A percentile compares a stretch with the other conserved stretches of the same genome.
Evolutionary conservation across 1,140 invertebrate species (phyloP).

Genomic region (Lanistes nyassanus): DNA sequence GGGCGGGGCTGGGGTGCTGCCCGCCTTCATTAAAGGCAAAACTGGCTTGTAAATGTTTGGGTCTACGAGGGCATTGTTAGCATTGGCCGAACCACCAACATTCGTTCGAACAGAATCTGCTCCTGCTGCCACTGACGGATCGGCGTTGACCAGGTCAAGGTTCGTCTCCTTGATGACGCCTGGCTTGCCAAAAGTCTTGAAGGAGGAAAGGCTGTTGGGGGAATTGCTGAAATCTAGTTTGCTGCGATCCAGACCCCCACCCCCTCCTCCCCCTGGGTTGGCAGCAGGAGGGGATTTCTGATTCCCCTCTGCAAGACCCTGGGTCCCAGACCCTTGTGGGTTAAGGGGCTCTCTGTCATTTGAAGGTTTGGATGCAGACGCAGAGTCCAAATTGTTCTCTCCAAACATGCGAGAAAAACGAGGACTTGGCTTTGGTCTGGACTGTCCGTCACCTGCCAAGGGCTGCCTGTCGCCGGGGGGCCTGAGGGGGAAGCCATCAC

Average conservation of each 20-base stretch:
- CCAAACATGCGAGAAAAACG: constrained; percentile 54
- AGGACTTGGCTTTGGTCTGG: constrained; percentile 56
- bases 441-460: not conserved
- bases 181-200: constrained; percentile 35
- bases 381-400: constrained; percentile 23
- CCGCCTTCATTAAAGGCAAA: constrained; percentile 42
- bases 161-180: constrained; percentile 34
- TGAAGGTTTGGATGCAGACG: not conserved
- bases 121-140: constrained; percentile 16
- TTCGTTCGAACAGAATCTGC: constrained; percentile 9
- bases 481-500: constrained; percentile 1
- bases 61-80: not conserved
- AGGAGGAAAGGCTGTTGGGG: constrained; percentile 27
- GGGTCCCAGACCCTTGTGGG: constrained; percentile 10
- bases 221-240: constrained; percentile 23
- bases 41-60: constrained; percentile 47
- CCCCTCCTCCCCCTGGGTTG: not conserved
- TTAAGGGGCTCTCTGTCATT: not conserved
- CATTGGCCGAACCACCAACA: not conserved
- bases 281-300: constrained; percentile 14
- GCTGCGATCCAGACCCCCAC: constrained; percentile 12
- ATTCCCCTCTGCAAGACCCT: not conserved
- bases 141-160: constrained; percentile 36
- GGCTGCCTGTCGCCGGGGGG: constrained; percentile 20
- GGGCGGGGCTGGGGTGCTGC: constrained; percentile 25